Evolutionary conservation across 92 coral and sea anemone genomes (phyloP), one percentile per base, ranked within the genome.

Genomic region (Actinernus sp.): DNA sequence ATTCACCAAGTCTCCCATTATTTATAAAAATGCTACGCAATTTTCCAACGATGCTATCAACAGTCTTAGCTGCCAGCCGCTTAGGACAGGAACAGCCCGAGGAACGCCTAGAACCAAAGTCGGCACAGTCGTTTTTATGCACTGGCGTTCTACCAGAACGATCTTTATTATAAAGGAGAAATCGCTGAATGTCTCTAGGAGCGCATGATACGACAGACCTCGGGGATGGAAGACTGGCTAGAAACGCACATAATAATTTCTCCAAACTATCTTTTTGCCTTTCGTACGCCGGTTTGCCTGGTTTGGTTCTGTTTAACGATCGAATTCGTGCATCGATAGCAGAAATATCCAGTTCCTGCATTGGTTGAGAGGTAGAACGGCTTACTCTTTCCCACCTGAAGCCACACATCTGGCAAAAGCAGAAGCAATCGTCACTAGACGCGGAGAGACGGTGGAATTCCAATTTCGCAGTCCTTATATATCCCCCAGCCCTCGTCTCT

Each of bases 121-220:
- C 21, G 18, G 51, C n/a, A 22, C 67, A 60, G 1, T 14, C 11
- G 13, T 12, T 17, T 3, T 2, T 2, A 29, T 55, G 61, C 2
- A 55, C 61, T 55, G 5, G 37, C 3, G 61, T 55, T n/a, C 16
- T 23, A 2, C 61, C 61, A 16, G 31, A 24, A 2, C 6, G 3
- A 27, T 65, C 63, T 27, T 65, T 49, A n/a, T n/a, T n/a, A 27
- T 31, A 65, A 16, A 65, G 38, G 1, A 65, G 21, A 36, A 48
- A 48, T 3, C 62, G 63, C 3, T 49, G 13, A 1, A 65, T 3
- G 33, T 65, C 73, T 18, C 26, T 4, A 1, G 58, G 70, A 26
- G 70, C 10, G 2, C 58, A 58, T 3, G 61, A 29, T 1, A 48
- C 5, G 22, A 65, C 30, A 27, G 73, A 23, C 41, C 49, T 65